Evolutionary conservation across 2,888 invertebrate genomes (phyloP), one percentile per base, ranked within the genome.

Genomic region (Luffia ferchaultella): DNA sequence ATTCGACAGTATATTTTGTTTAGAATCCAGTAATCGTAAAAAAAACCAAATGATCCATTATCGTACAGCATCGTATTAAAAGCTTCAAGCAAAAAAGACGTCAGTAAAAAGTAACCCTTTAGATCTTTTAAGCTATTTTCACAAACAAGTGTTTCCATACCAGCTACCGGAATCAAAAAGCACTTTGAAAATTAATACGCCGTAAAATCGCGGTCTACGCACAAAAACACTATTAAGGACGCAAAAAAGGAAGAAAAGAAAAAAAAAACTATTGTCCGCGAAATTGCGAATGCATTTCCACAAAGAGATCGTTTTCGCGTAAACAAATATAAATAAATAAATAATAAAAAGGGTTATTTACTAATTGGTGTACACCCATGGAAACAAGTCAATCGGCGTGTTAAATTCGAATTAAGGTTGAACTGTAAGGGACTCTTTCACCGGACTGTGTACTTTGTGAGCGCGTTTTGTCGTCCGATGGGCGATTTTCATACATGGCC

Each of bases 351-450:
- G 74, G 75, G 74, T 71, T 76, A 72, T 76, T 75, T 73, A 73
- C 65, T 76, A 77, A 79, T 78, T 76, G 75, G 67, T 42, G 66
- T 68, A 74, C 70, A 78, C 69, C 73, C 67, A 63, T 64, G 68
- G 67, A 74, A 79, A 75, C 72, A 68, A 74, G 67, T 74, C 76
- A 76, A 72, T 72, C 69, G 69, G 62, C 56, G 74, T 75, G 80
- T 79, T 67, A 74, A 68, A 82, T 80, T 72, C 80, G 76, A 71
- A 79, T 83, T 79, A 30, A 30, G 30, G 30, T 12, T 30, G 30
- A 30, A 30, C 30, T 30, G 30, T 30, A 30, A 30, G 30, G 30
- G 30, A 30, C 30, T 30, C 30, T 30, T 30, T 30, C 30, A 12
- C 5, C 30, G 30, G 69, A 66, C 62, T 63, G 30, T 30, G 61